These are phyloP conservation scores for Kryptolebias ocellatus DNA, from an alignment of 2,797 vertebrate genomes.

Conservation along the genomic window DNA sequence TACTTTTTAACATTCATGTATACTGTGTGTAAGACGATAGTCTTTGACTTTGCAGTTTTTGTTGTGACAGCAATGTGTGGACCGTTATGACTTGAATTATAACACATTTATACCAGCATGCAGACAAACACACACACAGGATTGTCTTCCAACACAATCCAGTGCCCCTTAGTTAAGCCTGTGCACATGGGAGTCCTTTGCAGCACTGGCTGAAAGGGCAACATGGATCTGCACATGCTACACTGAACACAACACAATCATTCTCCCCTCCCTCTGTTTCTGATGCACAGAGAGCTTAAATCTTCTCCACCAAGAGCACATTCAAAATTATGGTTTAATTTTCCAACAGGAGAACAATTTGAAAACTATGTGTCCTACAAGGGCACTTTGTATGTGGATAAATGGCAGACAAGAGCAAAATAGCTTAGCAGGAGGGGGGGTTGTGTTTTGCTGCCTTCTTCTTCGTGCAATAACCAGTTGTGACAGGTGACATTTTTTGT, in stretches of 20 bases:
- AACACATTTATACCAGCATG: not conserved
- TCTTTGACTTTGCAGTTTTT: constrained; percentile 32
- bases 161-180: constrained; percentile 51
- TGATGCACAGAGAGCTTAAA: not conserved
- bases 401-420: constrained; percentile 48
- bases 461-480: constrained; percentile 64
- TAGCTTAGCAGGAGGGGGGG: constrained; percentile 34
- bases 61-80: constrained; percentile 32
- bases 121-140: constrained; percentile 13
- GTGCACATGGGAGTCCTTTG: constrained; percentile 38
- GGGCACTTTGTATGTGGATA: constrained; percentile 39
- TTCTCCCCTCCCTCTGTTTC: constrained; percentile 8
- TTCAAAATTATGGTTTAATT: constrained; percentile 24
- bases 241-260: constrained; percentile 1
- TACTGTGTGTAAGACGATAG: constrained; percentile 10
- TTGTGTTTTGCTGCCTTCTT: constrained; percentile 50
- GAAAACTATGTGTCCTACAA: constrained; percentile 30
- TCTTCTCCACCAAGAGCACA: constrained; percentile 14
- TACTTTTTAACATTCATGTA: not conserved
- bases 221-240: constrained; percentile 24
- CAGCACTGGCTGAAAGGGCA: constrained; percentile 40
- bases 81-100: constrained; percentile 33
- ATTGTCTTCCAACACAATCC: constrained; percentile 26
- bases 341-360: constrained; percentile 30
- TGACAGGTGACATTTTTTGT: constrained; percentile 74